Conservation (phyloP, 1,140 invertebrate species). For the Camponotus pennsylvanicus region DNA sequence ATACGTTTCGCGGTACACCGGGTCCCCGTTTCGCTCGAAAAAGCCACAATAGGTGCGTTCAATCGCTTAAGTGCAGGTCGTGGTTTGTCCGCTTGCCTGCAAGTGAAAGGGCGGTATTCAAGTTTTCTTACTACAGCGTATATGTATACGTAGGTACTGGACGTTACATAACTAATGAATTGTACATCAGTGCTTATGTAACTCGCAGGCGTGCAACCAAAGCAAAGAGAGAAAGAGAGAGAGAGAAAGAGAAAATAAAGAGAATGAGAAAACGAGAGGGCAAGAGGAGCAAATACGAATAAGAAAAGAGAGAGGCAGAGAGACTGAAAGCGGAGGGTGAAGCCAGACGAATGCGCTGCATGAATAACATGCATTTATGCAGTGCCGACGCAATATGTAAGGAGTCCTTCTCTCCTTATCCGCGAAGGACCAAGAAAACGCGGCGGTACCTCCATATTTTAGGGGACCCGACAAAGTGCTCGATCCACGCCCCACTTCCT, state of each 20-base stretch:
- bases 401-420: slow-evolving; percentile 76
- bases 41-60: slow-evolving; percentile 74
- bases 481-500: slow-evolving; percentile 68
- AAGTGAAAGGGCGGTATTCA: slow-evolving; percentile 43
- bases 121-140: slow-evolving; percentile 60
- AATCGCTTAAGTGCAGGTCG: slow-evolving; percentile 76
- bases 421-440: slow-evolving; percentile 74
- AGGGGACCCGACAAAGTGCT: slow-evolving; percentile 79
- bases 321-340: slow-evolving; percentile 58
- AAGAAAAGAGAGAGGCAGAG: slow-evolving; percentile 46
- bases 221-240: background rate
- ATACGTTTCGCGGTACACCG: slow-evolving; percentile 59
- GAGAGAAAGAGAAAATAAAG: background rate
- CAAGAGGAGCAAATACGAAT: slow-evolving; percentile 5
- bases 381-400: slow-evolving; percentile 80
- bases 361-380: slow-evolving; percentile 81
- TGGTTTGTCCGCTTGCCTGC: slow-evolving; percentile 71
- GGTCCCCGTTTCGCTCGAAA: slow-evolving; percentile 70
- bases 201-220: slow-evolving; percentile 18
- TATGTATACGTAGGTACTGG: slow-evolving; percentile 61
- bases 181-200: slow-evolving; percentile 69
- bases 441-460: slow-evolving; percentile 78
- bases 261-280: background rate
- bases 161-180: slow-evolving; percentile 77
- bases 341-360: slow-evolving; percentile 72